phyloP scores from a whole-genome alignment of 1,140 invertebrate genomes.

The Pristionchus pacificus region DNA sequence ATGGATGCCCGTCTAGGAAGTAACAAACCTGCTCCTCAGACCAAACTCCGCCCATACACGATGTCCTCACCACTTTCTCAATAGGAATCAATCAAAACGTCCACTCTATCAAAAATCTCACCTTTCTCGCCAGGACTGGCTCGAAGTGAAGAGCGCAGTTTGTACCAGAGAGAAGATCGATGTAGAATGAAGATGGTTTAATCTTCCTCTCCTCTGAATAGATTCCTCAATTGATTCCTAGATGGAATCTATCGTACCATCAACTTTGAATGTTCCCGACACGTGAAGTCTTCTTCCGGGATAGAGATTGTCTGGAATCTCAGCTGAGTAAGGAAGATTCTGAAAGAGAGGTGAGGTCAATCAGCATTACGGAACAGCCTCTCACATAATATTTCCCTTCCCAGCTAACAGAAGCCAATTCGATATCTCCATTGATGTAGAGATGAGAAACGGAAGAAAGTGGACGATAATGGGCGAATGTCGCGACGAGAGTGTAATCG shows the following conservation, averaged over 20 bases:
- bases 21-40: slow-evolving; percentile 44
- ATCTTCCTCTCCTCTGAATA: slow-evolving; percentile 34
- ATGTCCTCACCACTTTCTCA: slow-evolving; percentile 12
- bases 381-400: slow-evolving; percentile 52
- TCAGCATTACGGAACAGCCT: no score
- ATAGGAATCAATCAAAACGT: background rate
- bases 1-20: no score
- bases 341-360: slow-evolving; percentile 13
- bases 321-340: slow-evolving; percentile 51
- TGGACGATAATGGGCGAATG: slow-evolving; percentile 54
- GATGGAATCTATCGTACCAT: background rate
- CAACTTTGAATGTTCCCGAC: slow-evolving; percentile 37
- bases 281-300: slow-evolving; percentile 53
- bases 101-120: slow-evolving; percentile 34
- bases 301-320: slow-evolving; percentile 56
- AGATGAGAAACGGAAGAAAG: slow-evolving; percentile 48
- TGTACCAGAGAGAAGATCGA: slow-evolving; percentile 42
- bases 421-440: slow-evolving; percentile 53
- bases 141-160: slow-evolving; percentile 43
- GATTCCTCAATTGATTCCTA: background rate
- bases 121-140: slow-evolving; percentile 40
- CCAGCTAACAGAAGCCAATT: slow-evolving; percentile 48
- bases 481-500: slow-evolving; percentile 56
- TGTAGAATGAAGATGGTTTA: slow-evolving; percentile 44
- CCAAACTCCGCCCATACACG: slow-evolving; percentile 31